Conservation (phyloP, 2,113 vertebrate species). For the Boulengeromyrus knoepffleri region DNA sequence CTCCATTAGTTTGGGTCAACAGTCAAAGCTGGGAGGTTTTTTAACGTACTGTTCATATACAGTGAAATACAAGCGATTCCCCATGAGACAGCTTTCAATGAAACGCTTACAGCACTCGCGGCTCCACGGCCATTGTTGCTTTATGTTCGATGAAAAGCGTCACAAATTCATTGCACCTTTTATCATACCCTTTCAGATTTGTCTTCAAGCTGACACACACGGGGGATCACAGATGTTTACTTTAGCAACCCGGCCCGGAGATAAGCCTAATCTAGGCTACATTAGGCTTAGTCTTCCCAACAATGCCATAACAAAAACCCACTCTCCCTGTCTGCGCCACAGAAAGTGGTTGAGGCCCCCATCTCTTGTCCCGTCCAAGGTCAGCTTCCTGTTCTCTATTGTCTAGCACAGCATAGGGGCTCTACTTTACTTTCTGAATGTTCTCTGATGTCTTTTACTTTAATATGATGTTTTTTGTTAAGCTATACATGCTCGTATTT, state of each 20-base stretch:
- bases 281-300: constrained; percentile 19
- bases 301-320: neutral
- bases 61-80: neutral
- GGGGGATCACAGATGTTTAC: constrained; percentile 3
- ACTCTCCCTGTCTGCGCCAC: neutral
- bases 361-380: neutral
- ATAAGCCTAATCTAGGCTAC: constrained; percentile 2
- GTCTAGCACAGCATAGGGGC: neutral
- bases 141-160: neutral
- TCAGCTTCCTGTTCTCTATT: neutral
- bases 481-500: neutral
- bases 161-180: constrained; percentile 17
- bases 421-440: neutral
- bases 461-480: neutral
- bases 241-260: neutral
- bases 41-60: neutral
- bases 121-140: neutral
- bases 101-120: neutral
- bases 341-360: neutral
- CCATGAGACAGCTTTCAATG: neutral
- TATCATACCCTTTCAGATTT: constrained; percentile 10
- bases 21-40: neutral
- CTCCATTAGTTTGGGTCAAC: neutral
- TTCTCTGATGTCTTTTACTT: neutral
- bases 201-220: neutral